Evolutionary conservation across 2,888 invertebrate species (phyloP).

Genomic region (Tolmerus cingulatus): DNA sequence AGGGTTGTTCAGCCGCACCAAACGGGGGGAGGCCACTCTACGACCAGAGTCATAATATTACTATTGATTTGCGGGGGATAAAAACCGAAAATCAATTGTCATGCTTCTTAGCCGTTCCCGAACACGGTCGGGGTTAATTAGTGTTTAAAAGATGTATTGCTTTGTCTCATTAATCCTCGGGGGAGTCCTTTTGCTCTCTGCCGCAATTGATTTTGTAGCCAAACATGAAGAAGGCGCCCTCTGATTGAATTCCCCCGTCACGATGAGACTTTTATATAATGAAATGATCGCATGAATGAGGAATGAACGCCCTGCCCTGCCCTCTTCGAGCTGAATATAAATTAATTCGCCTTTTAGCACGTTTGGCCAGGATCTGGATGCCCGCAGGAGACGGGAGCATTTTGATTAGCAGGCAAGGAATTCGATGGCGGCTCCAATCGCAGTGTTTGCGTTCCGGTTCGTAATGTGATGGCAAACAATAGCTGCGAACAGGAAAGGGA

Average conservation of each 20-base stretch:
- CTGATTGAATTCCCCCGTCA: not conserved
- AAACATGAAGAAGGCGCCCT: not conserved
- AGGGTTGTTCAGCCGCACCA: not conserved
- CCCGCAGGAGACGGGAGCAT: not conserved
- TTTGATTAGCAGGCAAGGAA: not conserved
- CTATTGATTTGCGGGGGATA: constrained; percentile 16
- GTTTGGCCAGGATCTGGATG: not conserved
- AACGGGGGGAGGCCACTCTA: not conserved
- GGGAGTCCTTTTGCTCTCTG: not conserved
- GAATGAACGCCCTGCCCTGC: not conserved
- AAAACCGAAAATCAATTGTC: constrained; percentile 22
- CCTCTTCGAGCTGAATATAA: not conserved
- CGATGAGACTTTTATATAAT: not conserved
- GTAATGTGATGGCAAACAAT: not conserved
- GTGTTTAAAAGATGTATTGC: constrained; percentile 25
- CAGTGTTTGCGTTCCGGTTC: not conserved
- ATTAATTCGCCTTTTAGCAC: not conserved
- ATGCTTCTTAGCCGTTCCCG: not conserved
- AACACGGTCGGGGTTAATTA: constrained; percentile 15
- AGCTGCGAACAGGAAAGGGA: not conserved
- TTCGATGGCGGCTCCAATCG: not conserved
- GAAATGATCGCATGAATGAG: not conserved
- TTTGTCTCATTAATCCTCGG: not conserved
- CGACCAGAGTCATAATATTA: not conserved
- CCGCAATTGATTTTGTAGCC: not conserved